A percentile compares a stretch with the other conserved stretches of the same genome.
These are phyloP conservation scores for Percopsis transmontana DNA, from an alignment of 2,113 vertebrate genomes.

Conservation along the genomic window DNA sequence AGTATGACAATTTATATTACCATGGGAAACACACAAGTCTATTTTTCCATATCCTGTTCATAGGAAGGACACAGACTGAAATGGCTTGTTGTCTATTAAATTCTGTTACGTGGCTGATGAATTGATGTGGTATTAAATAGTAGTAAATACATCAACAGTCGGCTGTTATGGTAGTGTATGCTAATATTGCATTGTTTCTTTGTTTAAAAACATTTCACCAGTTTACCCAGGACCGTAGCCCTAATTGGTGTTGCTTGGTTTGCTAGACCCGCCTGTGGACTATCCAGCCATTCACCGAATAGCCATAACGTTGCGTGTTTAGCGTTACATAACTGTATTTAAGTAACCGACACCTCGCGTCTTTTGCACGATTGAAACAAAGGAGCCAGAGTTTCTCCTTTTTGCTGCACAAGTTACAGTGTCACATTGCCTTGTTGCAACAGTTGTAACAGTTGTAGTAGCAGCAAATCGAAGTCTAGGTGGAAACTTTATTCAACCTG, in stretches of 20 bases:
- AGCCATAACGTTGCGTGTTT: slow-evolving; percentile 28
- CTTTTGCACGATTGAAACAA: slow-evolving; percentile 30
- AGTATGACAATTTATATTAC: no score
- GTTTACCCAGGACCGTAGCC: not conserved
- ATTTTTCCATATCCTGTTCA: no score
- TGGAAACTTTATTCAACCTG: slow-evolving; percentile 32
- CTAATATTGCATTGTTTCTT: not conserved
- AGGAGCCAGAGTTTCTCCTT: not conserved
- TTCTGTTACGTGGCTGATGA: no score
- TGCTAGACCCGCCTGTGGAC: slow-evolving; percentile 12
- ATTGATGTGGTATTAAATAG: no score
- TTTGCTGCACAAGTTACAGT: no score
- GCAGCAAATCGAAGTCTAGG: slow-evolving; percentile 10
- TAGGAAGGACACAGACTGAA: no score
- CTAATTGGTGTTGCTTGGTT: not conserved
- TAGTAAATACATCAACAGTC: no score
- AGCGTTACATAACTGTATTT: slow-evolving; percentile 60
- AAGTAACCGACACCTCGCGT: slow-evolving; percentile 39
- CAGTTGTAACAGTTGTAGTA: slow-evolving; percentile 23
- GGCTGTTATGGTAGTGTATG: no score
- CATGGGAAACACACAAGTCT: no score
- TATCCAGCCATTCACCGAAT: slow-evolving; percentile 12
- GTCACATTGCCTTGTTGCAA: slow-evolving; percentile 28
- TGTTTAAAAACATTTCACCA: not conserved
- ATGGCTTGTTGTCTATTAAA: no score